Base-by-base conservation (phyloP, 2,797 vertebrate genomes). In the Nyctibius grandis region DNA sequence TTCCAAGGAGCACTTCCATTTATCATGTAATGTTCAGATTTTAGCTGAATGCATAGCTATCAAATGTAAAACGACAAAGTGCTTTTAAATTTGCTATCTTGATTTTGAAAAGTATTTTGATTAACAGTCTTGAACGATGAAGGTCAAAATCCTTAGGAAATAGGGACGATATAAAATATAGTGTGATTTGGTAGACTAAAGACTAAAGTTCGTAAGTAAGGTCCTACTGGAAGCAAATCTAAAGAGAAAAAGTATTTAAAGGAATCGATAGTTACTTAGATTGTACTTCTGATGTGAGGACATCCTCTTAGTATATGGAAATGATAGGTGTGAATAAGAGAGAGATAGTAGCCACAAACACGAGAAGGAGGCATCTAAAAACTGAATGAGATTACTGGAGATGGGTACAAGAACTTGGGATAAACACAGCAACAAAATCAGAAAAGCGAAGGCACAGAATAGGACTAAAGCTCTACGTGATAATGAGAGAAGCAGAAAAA, bases 201-300 rank as follows among this genome's bases (percentile, higher is more conserved):
- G 54, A 12, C 5, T 81, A 1, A 70, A 51, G 17, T 48, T 82
- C 0, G 0, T 33, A 28, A 81, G 6, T 48, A 48, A 38, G 29
- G 29, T 81, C 26, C 38, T 44, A 4, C 17, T 45, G 42, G 81
- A 92, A 79, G 22, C 12, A 54, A 76, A 81, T 82, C 21, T 50
- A 18, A 81, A 79, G 63, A 16, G 53, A 38, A 12, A 26, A 48
- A 75, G 4, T 40, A 26, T 28, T 47, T 25, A 44, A 77, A 36
- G 51, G 29, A 51, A 14, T 59, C 17, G 63, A 0, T 51, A 20
- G 14, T 47, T 74, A 21, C 5, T 65, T 73, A 77, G 40, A 21
- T 63, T 28, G 9, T n/a, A 34, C 7, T 44, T 34, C 5, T n/a
- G 63, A 31, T 67, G 63, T 16, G n/a, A 44, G 31, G 53, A 20